A percentile compares a stretch with the other conserved stretches of the same genome.
Evolutionary conservation across 2,888 invertebrate genomes (phyloP).

Genomic region (Scrobipalpa costella): DNA sequence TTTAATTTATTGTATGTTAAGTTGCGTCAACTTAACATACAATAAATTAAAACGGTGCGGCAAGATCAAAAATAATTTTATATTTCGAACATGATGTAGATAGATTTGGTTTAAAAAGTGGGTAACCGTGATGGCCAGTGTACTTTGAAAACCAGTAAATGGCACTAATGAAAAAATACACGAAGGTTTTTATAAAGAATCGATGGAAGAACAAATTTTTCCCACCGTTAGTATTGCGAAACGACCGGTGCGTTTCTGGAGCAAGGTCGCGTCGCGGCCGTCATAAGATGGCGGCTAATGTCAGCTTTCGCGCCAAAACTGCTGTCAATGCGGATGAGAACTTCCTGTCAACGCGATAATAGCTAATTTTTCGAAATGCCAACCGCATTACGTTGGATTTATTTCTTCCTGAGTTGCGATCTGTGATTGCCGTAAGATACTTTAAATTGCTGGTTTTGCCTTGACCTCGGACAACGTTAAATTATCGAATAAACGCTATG

Average conservation of each 20-base stretch:
- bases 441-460: background rate
- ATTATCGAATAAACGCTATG: too few relatives aligned
- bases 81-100: too few relatives aligned
- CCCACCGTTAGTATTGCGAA: constrained; percentile 69
- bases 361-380: constrained; percentile 19
- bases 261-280: constrained; percentile 74
- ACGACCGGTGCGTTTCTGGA: constrained; percentile 67
- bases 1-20: constrained; percentile 5
- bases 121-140: background rate
- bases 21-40: background rate
- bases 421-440: constrained; percentile 13
- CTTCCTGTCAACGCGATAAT: constrained; percentile 27
- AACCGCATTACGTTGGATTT: constrained; percentile 21
- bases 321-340: constrained; percentile 36
- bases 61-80: background rate
- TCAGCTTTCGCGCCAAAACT: constrained; percentile 67
- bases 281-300: constrained; percentile 65
- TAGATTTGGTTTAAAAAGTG: background rate
- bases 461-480: background rate
- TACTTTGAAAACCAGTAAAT: background rate
- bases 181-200: constrained; percentile 39
- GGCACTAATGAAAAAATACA: constrained; percentile 2
- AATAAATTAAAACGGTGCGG: too few relatives aligned
- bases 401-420: constrained; percentile 15
- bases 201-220: constrained; percentile 62